Conservation (phyloP, 2,113 vertebrate genomes). For the Alexandromys fortis region DNA sequence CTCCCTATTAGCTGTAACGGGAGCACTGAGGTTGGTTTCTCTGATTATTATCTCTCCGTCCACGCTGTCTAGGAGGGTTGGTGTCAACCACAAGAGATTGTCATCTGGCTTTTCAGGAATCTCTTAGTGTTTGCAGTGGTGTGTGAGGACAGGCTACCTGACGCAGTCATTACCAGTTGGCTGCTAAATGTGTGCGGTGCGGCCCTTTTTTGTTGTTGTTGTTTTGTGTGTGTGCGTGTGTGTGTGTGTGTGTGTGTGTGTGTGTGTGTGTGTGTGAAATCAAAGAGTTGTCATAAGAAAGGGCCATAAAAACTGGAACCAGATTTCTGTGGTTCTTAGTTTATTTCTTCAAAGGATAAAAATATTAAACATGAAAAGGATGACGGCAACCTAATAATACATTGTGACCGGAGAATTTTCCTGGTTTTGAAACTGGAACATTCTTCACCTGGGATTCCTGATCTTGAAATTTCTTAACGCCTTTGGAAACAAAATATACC, state of each 20-base stretch:
- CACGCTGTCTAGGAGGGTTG: neutral
- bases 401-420: neutral
- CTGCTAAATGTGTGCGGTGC: neutral
- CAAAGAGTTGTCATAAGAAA: neutral
- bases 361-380: neutral
- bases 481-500: neutral
- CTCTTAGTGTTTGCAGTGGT: neutral
- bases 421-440: neutral
- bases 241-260: no score
- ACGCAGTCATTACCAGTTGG: neutral
- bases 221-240: no score
- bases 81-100: neutral
- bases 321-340: neutral
- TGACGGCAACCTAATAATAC: neutral
- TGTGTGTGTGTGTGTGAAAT: neutral
- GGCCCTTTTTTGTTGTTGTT: no score
- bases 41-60: neutral
- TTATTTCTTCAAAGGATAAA: slow-evolving; percentile 1
- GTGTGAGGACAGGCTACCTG: neutral
- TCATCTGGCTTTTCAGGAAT: slow-evolving; percentile 48
- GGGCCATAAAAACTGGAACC: neutral
- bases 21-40: neutral
- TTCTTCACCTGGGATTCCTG: neutral
- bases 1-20: neutral
- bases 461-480: slow-evolving; percentile 27